A percentile compares a stretch with the other conserved stretches of the same genome.
phyloP scores from a whole-genome alignment of 2,113 vertebrate genomes.

The Nycticryphes semicollaris region DNA sequence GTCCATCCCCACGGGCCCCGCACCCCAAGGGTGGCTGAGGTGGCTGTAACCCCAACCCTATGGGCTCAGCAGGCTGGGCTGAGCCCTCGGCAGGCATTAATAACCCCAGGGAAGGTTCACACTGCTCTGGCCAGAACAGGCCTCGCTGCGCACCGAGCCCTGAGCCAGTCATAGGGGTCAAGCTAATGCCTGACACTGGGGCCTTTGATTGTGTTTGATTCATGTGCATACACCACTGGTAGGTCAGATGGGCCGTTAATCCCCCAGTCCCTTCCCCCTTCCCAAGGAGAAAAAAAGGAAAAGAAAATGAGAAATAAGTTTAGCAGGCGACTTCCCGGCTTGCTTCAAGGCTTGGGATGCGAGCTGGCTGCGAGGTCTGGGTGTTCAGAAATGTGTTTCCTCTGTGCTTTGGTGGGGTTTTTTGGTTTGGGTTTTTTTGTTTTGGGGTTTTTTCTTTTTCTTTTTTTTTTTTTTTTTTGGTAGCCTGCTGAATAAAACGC shows the following conservation, averaged over 20 bases:
- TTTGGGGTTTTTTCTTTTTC: background rate
- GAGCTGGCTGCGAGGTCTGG: background rate
- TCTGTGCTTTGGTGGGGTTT: background rate
- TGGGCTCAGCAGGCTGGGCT: fast-evolving
- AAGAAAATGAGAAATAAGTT: slow-evolving; percentile 18
- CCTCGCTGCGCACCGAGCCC: background rate
- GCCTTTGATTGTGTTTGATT: slow-evolving; percentile 75
- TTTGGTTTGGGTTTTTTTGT: background rate
- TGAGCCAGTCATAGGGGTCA: slow-evolving; percentile 14
- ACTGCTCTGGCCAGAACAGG: background rate
- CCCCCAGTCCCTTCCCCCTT: slow-evolving; percentile 20
- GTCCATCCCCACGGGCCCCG: fast-evolving
- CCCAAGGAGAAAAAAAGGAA: background rate
- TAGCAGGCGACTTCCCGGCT: background rate
- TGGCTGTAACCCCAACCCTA: background rate
- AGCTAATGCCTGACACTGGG: slow-evolving; percentile 27
- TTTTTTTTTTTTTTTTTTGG: background rate
- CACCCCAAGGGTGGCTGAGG: background rate
- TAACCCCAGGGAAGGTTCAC: background rate
- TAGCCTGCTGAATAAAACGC: background rate
- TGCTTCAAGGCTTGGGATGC: fast-evolving
- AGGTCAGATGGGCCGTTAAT: slow-evolving; percentile 64
- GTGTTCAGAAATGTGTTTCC: background rate
- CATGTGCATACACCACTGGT: slow-evolving; percentile 31
- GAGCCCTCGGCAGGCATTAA: background rate